Conservation (phyloP, 2,888 invertebrate genomes). For the Cheilosia soror region DNA sequence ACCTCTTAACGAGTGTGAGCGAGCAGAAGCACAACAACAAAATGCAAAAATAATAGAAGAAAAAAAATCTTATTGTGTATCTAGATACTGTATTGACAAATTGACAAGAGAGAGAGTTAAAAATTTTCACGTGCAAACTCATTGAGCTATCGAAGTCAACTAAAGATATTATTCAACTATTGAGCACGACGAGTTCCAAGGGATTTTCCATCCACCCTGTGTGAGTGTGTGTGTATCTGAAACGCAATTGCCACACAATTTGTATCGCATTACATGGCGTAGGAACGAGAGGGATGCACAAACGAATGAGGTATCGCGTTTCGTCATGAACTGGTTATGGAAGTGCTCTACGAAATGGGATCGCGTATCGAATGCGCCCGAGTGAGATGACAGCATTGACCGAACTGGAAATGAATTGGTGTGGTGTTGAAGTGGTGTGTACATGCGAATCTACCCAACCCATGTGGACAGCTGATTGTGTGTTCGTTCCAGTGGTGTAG, state of each 20-base stretch:
- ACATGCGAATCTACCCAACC: slow-evolving; percentile 60
- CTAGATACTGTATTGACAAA: slow-evolving; percentile 74
- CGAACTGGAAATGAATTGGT: slow-evolving; percentile 23
- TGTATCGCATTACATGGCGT: slow-evolving; percentile 13
- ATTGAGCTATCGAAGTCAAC: slow-evolving; percentile 84
- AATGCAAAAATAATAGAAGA: slow-evolving; percentile 66
- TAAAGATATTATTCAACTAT: slow-evolving; percentile 82
- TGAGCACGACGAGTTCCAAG: slow-evolving; percentile 78
- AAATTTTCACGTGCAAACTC: slow-evolving; percentile 84
- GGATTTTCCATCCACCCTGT: slow-evolving; percentile 68
- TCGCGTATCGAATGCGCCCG: slow-evolving; percentile 19
- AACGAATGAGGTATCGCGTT: slow-evolving; percentile 30
- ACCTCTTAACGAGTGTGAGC: slow-evolving; percentile 40
- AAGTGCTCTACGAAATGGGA: slow-evolving; percentile 37
- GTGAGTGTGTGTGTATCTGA: slow-evolving; percentile 67
- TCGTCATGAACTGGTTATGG: slow-evolving; percentile 73
- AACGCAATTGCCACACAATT: slow-evolving; percentile 63
- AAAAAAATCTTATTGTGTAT: slow-evolving; percentile 74
- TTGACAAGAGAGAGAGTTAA: slow-evolving; percentile 78
- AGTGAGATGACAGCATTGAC: slow-evolving; percentile 45
- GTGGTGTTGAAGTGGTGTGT: slow-evolving; percentile 4
- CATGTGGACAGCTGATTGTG: slow-evolving; percentile 74
- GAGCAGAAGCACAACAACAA: slow-evolving; percentile 56
- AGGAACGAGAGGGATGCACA: slow-evolving; percentile 36
- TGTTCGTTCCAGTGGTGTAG: slow-evolving; percentile 64